Base-by-base conservation (phyloP, 2,888 invertebrate species). In the Drosophila nigricruria region DNA sequence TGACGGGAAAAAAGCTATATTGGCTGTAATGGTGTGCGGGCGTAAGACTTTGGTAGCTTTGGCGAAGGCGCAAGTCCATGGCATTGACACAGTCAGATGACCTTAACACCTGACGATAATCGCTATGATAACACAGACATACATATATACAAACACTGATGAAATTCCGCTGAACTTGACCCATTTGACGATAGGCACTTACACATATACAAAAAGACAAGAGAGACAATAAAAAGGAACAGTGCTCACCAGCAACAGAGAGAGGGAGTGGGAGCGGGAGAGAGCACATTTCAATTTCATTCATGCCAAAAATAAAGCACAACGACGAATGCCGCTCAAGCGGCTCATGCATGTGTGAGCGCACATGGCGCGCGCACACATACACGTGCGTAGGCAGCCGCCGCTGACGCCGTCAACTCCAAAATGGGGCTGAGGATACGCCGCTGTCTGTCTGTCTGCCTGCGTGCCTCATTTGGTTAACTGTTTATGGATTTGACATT, bases 401-500 rank as follows among this genome's bases (percentile, higher is more conserved):
- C 30, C 36, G 70, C 18, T 53, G 63, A 57, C 56, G 57, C 64
- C 62, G 64, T 63, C 18, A 59, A 52, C 30, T 57, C 45, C 20
- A 36, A 34, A 58, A 53, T 36, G 25, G 42, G 58, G 20, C 59
- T 49, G 27, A 45, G 50, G n/a, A 56, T 32, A 43, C 32, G 30
- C 30, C 30, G 8, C 54, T 27, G 23, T 23, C 14, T 23, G 20
- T 5, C 42, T 42, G 20, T 18, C 30, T 30, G 71, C 18, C 16
- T 42, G 59, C n/a, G 42, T 54, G 25, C 20, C 42, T 47, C 40
- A 66, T 66, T 69, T 75, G 62, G 82, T 84, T 70, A 84, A 80
- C 70, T 45, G 70, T 71, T 78, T 78, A 84, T 82, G 73, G 87
- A 84, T 82, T 83, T 66, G 43, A 36, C 64, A 72, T 56, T 49